Evolutionary conservation across 2,113 vertebrate species (phyloP).

Genomic region (Ctenodactylus gundi): DNA sequence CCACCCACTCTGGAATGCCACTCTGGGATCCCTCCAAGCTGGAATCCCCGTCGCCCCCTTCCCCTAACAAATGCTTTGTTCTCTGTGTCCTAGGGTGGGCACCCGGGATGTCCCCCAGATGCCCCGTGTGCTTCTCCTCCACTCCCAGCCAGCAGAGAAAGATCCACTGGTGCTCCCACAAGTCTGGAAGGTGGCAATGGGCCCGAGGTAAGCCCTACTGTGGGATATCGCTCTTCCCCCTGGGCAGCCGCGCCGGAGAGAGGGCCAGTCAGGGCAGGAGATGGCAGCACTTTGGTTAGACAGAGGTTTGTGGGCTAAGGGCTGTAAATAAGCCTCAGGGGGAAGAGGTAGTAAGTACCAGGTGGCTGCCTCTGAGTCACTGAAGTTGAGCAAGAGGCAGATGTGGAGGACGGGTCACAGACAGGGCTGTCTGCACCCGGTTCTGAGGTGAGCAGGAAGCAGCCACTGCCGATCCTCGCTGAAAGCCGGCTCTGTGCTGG

Average conservation of each 20-base stretch:
- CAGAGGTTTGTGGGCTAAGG: background rate
- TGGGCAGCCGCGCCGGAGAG: background rate
- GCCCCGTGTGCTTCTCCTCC: background rate
- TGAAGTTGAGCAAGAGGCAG: constrained; percentile 30
- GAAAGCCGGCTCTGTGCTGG: background rate
- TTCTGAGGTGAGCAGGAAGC: background rate
- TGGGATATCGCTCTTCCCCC: background rate
- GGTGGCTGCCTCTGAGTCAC: constrained; percentile 50
- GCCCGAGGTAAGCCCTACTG: background rate
- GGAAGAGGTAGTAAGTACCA: background rate
- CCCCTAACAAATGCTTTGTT: background rate
- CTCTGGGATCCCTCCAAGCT: background rate
- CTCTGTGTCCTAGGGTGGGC: background rate
- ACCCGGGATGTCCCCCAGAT: background rate
- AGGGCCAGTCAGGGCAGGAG: background rate
- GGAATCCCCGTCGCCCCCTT: background rate
- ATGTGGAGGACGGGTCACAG: background rate
- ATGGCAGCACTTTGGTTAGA: background rate
- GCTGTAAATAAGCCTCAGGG: background rate
- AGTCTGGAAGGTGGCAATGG: background rate
- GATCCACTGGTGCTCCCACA: background rate
- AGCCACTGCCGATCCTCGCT: fast-evolving
- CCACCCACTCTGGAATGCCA: constrained; percentile 29
- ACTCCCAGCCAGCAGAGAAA: background rate
- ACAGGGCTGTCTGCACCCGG: background rate